phyloP scores from a whole-genome alignment of 2,113 vertebrate genomes.

The Peromyscus maniculatus region DNA sequence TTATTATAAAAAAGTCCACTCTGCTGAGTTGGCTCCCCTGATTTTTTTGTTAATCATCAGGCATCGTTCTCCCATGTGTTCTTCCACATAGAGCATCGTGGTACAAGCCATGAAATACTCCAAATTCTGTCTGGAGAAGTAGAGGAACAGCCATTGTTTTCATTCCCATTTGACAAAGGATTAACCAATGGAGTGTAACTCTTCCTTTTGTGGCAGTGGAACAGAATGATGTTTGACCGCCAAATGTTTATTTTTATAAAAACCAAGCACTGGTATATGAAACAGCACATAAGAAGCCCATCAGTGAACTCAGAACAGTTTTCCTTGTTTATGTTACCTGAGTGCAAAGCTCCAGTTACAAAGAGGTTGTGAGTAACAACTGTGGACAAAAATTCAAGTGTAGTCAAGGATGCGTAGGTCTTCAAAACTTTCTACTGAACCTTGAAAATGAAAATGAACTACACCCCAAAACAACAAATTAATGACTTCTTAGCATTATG shows the following conservation, averaged over 20 bases:
- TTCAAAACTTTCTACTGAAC: constrained; percentile 85
- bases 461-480: background rate
- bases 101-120: background rate
- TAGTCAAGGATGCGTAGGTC: constrained; percentile 90
- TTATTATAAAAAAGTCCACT: constrained; percentile 17
- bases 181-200: constrained; percentile 57
- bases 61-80: background rate
- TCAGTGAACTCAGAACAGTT: constrained; percentile 58
- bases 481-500: background rate
- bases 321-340: constrained; percentile 86
- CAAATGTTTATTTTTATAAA: constrained; percentile 75
- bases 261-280: constrained; percentile 70
- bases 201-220: constrained; percentile 77
- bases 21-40: background rate
- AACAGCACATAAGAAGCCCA: constrained; percentile 63
- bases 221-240: constrained; percentile 75
- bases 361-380: constrained; percentile 84
- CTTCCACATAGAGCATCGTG: constrained; percentile 55
- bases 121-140: background rate
- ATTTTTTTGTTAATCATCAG: constrained; percentile 65
- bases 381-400: constrained; percentile 91
- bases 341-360: constrained; percentile 87
- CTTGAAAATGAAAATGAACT: constrained; percentile 82
- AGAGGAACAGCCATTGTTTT: constrained; percentile 61
- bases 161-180: constrained; percentile 68